These are phyloP conservation scores for Baccha elongata DNA, from an alignment of 2,888 invertebrate species.

Conservation along the genomic window DNA sequence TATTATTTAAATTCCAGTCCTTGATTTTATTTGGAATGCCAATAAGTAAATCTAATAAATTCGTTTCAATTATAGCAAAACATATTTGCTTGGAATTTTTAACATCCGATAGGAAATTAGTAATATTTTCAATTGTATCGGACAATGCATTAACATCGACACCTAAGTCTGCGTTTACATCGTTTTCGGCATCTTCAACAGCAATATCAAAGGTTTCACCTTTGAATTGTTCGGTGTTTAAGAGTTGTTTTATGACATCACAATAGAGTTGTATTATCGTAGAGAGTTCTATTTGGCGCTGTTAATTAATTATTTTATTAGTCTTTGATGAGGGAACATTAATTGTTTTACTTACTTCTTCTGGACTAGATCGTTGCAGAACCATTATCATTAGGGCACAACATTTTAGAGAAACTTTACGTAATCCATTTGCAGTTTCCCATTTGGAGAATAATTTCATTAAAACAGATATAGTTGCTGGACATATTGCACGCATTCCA, in stretches of 20 bases:
- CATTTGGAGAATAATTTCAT: constrained; percentile 83
- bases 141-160: constrained; percentile 80
- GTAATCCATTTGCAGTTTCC: constrained; percentile 81
- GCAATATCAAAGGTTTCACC: constrained; percentile 79
- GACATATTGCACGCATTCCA: constrained; percentile 85
- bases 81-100: constrained; percentile 77
- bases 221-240: constrained; percentile 79
- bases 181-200: constrained; percentile 75
- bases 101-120: constrained; percentile 78
- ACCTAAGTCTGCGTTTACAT: constrained; percentile 75
- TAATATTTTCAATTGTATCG: constrained; percentile 80
- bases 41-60: constrained; percentile 81
- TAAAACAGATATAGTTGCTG: constrained; percentile 85
- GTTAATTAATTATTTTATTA: constrained; percentile 26
- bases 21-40: constrained; percentile 80
- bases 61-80: constrained; percentile 81
- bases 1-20: constrained; percentile 79
- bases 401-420: constrained; percentile 83
- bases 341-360: constrained; percentile 81
- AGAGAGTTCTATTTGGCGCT: constrained; percentile 85
- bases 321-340: background rate
- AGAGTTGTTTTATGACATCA: constrained; percentile 80
- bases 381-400: constrained; percentile 84
- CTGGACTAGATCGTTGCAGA: constrained; percentile 84
- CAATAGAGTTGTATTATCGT: constrained; percentile 82